Conservation (phyloP, 2,888 invertebrate genomes). For the Caenorhabditis sp. region DNA sequence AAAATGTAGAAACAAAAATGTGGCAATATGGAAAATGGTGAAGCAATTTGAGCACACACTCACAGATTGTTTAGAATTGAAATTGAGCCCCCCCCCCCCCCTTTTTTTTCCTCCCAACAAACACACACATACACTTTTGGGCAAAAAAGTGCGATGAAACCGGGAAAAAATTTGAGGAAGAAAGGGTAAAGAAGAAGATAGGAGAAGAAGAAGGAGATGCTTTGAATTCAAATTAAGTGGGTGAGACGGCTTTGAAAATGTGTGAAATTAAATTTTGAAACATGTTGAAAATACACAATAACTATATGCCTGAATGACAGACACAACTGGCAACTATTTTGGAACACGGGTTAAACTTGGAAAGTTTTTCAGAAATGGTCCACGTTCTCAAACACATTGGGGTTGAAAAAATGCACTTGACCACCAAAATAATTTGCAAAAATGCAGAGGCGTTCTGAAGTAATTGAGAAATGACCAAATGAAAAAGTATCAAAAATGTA, state of each 20-base stretch:
- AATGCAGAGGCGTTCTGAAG: too few relatives aligned
- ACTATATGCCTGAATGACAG: too few relatives aligned
- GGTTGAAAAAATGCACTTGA: too few relatives aligned
- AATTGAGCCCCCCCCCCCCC: slow-evolving; percentile 5
- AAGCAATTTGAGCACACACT: slow-evolving; percentile 5
- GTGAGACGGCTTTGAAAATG: not conserved
- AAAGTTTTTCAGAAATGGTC: too few relatives aligned
- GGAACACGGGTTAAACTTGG: too few relatives aligned
- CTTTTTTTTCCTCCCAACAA: not conserved
- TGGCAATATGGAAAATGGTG: not conserved
- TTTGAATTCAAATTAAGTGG: not conserved
- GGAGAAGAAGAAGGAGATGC: not conserved
- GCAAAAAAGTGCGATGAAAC: not conserved
- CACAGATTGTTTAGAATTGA: slow-evolving; percentile 8
- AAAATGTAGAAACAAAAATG: not conserved
- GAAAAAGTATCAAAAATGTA: too few relatives aligned
- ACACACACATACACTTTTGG: not conserved
- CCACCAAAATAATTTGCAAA: too few relatives aligned
- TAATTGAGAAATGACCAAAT: too few relatives aligned
- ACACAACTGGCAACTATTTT: too few relatives aligned
- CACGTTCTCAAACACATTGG: too few relatives aligned
- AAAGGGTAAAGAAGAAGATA: not conserved
- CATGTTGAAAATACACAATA: not conserved
- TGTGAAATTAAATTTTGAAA: not conserved
- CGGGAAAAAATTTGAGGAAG: not conserved